Evolutionary conservation across 2,888 invertebrate genomes (phyloP), one percentile per base, ranked within the genome.

Genomic region (Drosophila quinaria): DNA sequence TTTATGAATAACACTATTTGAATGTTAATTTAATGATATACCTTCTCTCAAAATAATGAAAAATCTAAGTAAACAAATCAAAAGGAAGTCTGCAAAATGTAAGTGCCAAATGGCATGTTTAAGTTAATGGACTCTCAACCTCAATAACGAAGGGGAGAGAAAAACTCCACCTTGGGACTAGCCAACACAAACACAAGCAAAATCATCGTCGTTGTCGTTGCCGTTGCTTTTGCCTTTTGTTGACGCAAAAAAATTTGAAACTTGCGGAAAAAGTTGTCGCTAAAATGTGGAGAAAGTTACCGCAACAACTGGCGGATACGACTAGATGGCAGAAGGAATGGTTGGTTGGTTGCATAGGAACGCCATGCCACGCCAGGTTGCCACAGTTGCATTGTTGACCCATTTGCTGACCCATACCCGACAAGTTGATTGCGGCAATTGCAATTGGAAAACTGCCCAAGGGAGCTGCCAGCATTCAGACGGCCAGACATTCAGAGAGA

Each of bases 211-310:
- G 60, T 59, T 61, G 31, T 37, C 55, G 49, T 55, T 29, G 67
- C 67, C 54, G 65, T 22, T 39, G 37, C 87, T 84, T 87, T 87
- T 75, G 82, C 73, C 87, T 84, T 84, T 84, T 89, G 87, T 84
- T 84, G 85, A 87, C 71, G 89, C 64, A 81, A 81, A 85, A 79
- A 87, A 81, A 84, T 87, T 84, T 74, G 76, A 85, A 89, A 85
- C 85, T 84, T 89, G 87, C 66, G 81, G 69, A 89, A 87, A 84
- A 84, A 89, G 82, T 87, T 89, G 87, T 81, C 89, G 82, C 84
- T 85, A 85, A 84, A 84, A 87, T 84, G 89, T 89, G 87, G 85
- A 81, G 85, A 84, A 89, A 89, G 87, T 84, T 84, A 68, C 83
- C 69, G 87, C 83, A 89, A 78, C 72, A 74, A 87, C 72, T 73